These are phyloP conservation scores for Brachyistius frenatus DNA, from an alignment of 2,113 vertebrate species.

Conservation along the genomic window DNA sequence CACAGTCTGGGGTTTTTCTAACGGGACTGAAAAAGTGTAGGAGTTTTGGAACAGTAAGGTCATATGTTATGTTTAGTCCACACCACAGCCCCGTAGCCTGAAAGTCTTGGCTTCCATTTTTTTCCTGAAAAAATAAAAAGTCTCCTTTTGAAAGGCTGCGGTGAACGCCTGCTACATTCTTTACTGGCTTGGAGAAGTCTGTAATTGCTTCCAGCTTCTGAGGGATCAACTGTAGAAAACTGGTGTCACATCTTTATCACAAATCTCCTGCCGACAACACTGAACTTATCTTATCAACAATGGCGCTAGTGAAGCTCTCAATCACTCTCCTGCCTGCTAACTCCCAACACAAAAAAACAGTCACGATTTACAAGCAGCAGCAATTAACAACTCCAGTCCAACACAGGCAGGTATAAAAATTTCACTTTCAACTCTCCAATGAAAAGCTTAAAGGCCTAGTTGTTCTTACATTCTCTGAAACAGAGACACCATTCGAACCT, in stretches of 20 bases:
- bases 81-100: slow-evolving; percentile 55
- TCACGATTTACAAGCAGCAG: slow-evolving; percentile 3
- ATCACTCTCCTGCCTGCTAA: background rate
- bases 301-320: slow-evolving; percentile 3
- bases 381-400: slow-evolving; percentile 1
- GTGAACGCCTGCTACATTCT: slow-evolving; percentile 76
- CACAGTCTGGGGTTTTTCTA: slow-evolving; percentile 26
- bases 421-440: background rate
- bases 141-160: slow-evolving; percentile 64
- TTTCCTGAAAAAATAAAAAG: slow-evolving; percentile 45
- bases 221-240: slow-evolving; percentile 49
- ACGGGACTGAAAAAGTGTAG: slow-evolving; percentile 39
- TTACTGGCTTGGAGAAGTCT: slow-evolving; percentile 67
- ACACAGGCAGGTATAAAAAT: slow-evolving; percentile 13
- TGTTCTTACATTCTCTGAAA: background rate
- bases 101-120: slow-evolving; percentile 57
- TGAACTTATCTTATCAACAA: slow-evolving; percentile 51
- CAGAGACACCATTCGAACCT: slow-evolving; percentile 35
- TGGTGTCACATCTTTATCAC: slow-evolving; percentile 66
- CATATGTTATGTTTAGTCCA: slow-evolving; percentile 70
- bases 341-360: slow-evolving; percentile 5
- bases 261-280: slow-evolving; percentile 40
- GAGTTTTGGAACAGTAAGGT: slow-evolving; percentile 57
- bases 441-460: slow-evolving; percentile 12
- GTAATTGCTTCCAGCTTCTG: slow-evolving; percentile 82